phyloP scores from a whole-genome alignment of 2,113 vertebrate genomes.

The Corapipo altera region DNA sequence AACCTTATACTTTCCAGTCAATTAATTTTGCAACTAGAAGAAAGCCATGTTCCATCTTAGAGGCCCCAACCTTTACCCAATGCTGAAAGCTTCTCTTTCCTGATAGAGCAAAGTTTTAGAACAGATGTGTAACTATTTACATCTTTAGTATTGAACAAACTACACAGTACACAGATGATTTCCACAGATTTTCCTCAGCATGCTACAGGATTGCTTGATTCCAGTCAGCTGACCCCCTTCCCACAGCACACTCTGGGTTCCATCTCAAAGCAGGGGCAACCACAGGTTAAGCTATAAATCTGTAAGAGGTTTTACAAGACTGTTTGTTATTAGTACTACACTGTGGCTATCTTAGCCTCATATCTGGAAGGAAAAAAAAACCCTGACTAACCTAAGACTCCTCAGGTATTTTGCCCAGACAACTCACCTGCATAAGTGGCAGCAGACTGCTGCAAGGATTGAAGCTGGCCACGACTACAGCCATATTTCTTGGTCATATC shows the following conservation, averaged over 20 bases:
- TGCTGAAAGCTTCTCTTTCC: background rate
- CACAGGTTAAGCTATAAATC: background rate
- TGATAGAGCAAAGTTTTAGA: background rate
- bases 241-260: background rate
- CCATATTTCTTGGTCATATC: slow-evolving; percentile 88
- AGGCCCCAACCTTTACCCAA: background rate
- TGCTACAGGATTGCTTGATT: background rate
- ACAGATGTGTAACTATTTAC: background rate
- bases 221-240: background rate
- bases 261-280: background rate
- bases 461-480: slow-evolving; percentile 95
- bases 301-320: background rate
- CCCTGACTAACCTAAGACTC: background rate
- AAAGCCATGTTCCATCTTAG: background rate
- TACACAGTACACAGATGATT: background rate
- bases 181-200: background rate
- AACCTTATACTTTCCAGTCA: background rate
- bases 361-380: background rate
- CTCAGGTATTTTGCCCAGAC: background rate
- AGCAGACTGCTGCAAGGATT: slow-evolving; percentile 95
- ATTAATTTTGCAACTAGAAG: background rate
- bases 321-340: background rate
- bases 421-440: slow-evolving; percentile 90
- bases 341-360: background rate
- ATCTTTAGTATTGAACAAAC: background rate